Base-by-base conservation (phyloP, 2,797 vertebrate species). In the Poeciliopsis presidionis region DNA sequence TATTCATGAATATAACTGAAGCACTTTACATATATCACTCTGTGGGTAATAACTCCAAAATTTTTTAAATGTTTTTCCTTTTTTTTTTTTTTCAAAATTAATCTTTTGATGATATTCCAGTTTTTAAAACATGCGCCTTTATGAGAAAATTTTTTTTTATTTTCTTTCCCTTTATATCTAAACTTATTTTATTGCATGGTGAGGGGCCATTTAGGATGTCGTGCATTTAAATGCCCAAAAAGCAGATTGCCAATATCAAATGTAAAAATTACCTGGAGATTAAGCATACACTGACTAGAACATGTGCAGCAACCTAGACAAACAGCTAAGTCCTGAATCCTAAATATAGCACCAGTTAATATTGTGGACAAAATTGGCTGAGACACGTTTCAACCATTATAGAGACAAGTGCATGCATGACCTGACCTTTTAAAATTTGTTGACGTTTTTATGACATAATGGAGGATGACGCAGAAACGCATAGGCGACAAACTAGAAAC, bases 261-360 rank as follows among this genome's bases (percentile, higher is more conserved):
- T 25, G 47, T 55, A 77, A 72, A 86, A 76, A 90, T 75, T 47
- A 18, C 77, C 79, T 78, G 79, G 80, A 87, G 72, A 81, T 73
- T 73, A 49, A 84, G 89, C 80, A 75, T 72, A 92, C 84, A 74
- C 76, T 82, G 83, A 88, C 86, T 81, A 88, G 92, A 87, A 81
- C 76, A 53, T 79, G 74, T 85, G 82, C 94, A 89, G 91, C 79
- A 91, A 92, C 91, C 88, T 88, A 88, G 74, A 92, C 93, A 94
- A 91, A 93, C 86, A 95, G 93, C 95, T 93, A 91, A 90, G 90
- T 89, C 91, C 90, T 84, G 81, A 90, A 94, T 95, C 93, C 93
- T 93, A 94, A 94, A 93, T 89, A 95, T 97, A 98, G 98, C 97
- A 98, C 97, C 97, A 96, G 91, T 94, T 94, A 95, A 91, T 92